These are phyloP conservation scores for Actinostola sp. DNA, from an alignment of 92 coral and sea anemone genomes.

Conservation along the genomic window DNA sequence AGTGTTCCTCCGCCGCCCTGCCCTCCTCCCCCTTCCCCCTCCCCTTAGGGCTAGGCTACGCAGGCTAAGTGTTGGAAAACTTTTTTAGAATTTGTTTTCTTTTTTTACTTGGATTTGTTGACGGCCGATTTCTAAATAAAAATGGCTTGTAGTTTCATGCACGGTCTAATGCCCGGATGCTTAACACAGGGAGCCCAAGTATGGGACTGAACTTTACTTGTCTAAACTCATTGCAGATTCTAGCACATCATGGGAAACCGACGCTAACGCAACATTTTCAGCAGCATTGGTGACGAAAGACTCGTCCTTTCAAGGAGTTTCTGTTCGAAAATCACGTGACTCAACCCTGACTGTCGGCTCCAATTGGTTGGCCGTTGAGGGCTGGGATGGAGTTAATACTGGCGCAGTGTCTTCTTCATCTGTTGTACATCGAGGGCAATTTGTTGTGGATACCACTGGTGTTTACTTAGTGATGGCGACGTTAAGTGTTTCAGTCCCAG, in stretches of 20 bases:
- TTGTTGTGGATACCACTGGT: slow-evolving; percentile 50
- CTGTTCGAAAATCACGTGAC: slow-evolving; percentile 21
- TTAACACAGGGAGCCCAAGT: slow-evolving; percentile 10
- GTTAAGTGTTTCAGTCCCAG: neutral
- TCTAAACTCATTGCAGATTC: slow-evolving; percentile 15
- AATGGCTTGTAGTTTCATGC: too few species aligned
- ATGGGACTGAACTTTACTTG: neutral
- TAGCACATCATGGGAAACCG: neutral
- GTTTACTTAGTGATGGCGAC: slow-evolving; percentile 45
- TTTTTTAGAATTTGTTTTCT: too few species aligned
- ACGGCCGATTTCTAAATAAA: too few species aligned
- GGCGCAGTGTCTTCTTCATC: slow-evolving; percentile 27
- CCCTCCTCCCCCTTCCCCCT: too few species aligned
- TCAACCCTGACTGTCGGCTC: neutral
- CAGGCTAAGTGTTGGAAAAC: too few species aligned
- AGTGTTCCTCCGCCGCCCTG: too few species aligned
- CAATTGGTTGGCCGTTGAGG: slow-evolving; percentile 38
- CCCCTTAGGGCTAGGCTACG: too few species aligned
- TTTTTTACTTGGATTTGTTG: too few species aligned
- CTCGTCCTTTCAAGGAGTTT: slow-evolving; percentile 20
- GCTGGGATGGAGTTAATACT: slow-evolving; percentile 36
- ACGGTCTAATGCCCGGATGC: too few species aligned
- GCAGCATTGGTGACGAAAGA: slow-evolving; percentile 36
- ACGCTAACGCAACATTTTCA: slow-evolving; percentile 24
- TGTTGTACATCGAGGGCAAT: slow-evolving; percentile 28